Evolutionary conservation across 2,797 vertebrate genomes (phyloP).

Genomic region (Phataginus tetradactyla): DNA sequence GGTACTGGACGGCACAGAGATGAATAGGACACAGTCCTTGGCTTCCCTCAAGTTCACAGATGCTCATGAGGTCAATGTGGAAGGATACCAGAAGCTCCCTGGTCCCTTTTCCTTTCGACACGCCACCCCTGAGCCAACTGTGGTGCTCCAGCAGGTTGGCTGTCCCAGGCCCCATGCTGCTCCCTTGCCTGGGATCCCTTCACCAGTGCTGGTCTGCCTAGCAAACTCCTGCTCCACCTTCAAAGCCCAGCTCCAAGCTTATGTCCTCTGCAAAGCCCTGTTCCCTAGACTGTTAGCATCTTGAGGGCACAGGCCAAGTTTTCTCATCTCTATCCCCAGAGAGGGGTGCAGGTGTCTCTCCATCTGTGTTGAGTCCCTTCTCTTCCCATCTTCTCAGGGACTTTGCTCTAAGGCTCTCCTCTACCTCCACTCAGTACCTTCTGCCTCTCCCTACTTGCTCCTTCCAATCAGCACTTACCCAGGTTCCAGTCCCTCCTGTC

Average conservation of each 20-base stretch:
- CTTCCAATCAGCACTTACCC: neutral
- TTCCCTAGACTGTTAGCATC: accelerated
- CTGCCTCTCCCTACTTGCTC: neutral
- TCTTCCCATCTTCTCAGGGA: neutral
- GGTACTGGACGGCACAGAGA: neutral
- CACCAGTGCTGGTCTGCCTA: neutral
- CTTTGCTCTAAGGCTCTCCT: neutral
- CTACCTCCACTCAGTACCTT: neutral
- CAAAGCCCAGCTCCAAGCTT: neutral
- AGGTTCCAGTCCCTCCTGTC: neutral
- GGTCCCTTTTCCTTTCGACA: neutral
- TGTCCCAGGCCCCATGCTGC: neutral
- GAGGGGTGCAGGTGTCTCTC: neutral
- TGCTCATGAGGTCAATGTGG: neutral
- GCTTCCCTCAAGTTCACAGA: neutral
- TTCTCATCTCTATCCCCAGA: neutral
- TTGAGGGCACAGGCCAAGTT: neutral
- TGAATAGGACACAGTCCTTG: neutral
- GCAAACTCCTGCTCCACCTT: neutral
- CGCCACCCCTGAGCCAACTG: accelerated
- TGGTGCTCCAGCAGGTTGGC: neutral
- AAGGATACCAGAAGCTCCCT: neutral
- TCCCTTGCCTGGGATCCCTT: neutral
- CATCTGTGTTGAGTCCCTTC: neutral
- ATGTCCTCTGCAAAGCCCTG: neutral